Evolutionary conservation across 2,113 vertebrate genomes (phyloP).

Genomic region (Tupaia chinensis): DNA sequence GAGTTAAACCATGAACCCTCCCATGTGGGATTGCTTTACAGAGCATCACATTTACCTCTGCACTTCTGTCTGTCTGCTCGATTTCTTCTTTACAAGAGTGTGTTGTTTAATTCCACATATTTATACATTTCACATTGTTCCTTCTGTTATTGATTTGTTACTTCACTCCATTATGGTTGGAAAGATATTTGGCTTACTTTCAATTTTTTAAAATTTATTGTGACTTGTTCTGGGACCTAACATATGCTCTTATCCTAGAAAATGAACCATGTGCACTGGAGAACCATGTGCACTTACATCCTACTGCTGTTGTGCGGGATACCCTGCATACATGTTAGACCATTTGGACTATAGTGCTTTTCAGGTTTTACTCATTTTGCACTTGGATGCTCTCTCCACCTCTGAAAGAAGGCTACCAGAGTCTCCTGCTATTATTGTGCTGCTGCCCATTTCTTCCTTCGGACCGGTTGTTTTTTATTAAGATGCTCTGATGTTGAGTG

Average conservation of each 20-base stretch:
- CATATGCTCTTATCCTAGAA: not conserved
- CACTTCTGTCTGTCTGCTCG: too few relatives aligned
- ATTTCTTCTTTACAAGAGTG: not conserved
- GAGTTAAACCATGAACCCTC: too few relatives aligned
- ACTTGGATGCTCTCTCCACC: not conserved
- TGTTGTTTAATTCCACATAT: not conserved
- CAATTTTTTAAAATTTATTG: not conserved
- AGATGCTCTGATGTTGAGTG: not conserved
- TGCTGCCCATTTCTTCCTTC: not conserved
- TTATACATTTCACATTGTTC: not conserved
- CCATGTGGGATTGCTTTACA: too few relatives aligned
- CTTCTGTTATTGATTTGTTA: not conserved
- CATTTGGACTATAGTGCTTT: accelerated
- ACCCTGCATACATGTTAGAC: not conserved
- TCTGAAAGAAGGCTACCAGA: not conserved
- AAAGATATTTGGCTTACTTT: not conserved
- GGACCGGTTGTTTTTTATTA: not conserved
- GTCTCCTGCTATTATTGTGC: not conserved
- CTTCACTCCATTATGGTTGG: not conserved
- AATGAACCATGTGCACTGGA: not conserved
- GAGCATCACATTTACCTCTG: too few relatives aligned
- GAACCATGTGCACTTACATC: too few relatives aligned
- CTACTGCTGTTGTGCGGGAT: not conserved
- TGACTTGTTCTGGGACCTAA: not conserved
- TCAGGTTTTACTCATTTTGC: not conserved